These are phyloP conservation scores for Acrobasis repandana DNA, from an alignment of 2,888 invertebrate genomes.

Conservation along the genomic window DNA sequence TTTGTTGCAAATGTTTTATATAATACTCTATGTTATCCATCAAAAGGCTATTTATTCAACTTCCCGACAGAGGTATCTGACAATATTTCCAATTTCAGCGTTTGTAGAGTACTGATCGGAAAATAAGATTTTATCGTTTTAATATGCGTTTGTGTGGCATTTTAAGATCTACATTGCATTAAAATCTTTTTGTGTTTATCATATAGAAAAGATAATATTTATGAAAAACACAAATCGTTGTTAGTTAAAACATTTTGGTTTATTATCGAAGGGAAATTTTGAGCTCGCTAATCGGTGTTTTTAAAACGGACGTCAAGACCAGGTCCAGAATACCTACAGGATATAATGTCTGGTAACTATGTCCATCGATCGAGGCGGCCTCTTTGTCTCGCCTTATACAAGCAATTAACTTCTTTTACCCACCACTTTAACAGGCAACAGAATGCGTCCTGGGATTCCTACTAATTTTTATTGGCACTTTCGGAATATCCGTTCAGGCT, in stretches of 20 bases:
- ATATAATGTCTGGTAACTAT: constrained; percentile 54
- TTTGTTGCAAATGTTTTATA: too few relatives aligned
- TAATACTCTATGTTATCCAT: too few relatives aligned
- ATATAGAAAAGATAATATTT: not conserved
- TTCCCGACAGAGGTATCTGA: too few relatives aligned
- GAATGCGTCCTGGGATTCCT: constrained; percentile 30
- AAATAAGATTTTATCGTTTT: too few relatives aligned
- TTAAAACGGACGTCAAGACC: constrained; percentile 39
- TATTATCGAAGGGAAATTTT: not conserved
- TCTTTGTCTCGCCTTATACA: constrained; percentile 51
- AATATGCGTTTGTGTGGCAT: too few relatives aligned
- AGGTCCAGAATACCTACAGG: constrained; percentile 47
- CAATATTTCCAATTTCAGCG: too few relatives aligned
- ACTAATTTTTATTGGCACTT: constrained; percentile 33
- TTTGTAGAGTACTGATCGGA: too few relatives aligned
- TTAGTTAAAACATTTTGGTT: constrained; percentile 7
- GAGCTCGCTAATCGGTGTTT: constrained; percentile 9
- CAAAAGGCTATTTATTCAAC: too few relatives aligned
- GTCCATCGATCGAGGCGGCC: constrained; percentile 46
- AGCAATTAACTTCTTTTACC: constrained; percentile 56
- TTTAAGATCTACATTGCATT: too few relatives aligned
- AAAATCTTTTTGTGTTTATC: not conserved
- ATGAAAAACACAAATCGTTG: not conserved
- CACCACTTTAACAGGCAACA: constrained; percentile 30
- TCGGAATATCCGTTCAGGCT: constrained; percentile 22